Percentiles rank a stretch among this genome's conserved stretches.
Conservation (phyloP, 1,140 invertebrate genomes). For the Musca vetustissima region DNA sequence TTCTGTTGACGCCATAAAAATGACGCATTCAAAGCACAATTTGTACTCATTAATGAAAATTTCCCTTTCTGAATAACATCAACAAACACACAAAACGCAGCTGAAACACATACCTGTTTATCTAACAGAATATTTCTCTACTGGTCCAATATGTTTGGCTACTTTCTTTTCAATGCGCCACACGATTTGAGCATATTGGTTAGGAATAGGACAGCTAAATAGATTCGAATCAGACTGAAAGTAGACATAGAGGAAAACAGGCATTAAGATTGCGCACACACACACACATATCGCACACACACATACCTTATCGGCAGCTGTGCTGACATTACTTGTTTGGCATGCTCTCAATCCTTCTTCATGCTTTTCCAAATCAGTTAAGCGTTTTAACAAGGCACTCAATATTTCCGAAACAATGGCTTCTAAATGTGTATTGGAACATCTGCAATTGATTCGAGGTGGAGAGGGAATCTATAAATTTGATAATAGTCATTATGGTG, state of each 20-base stretch:
- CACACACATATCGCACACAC: no score
- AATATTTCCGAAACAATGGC: slow-evolving; percentile 51
- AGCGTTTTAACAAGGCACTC: slow-evolving; percentile 56
- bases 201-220: slow-evolving; percentile 45
- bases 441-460: slow-evolving; percentile 37
- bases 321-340: slow-evolving; percentile 34
- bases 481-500: no score
- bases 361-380: slow-evolving; percentile 56
- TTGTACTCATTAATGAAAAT: no score
- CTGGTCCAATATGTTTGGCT: slow-evolving; percentile 51
- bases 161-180: slow-evolving; percentile 51
- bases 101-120: slow-evolving; percentile 41
- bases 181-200: slow-evolving; percentile 53
- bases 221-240: slow-evolving; percentile 21
- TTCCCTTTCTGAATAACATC: no score
- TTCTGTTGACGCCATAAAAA: no score
- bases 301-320: slow-evolving; percentile 39
- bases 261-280: no score
- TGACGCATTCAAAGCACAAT: no score
- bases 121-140: slow-evolving; percentile 47
- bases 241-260: not conserved
- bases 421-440: slow-evolving; percentile 52
- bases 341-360: slow-evolving; percentile 52
- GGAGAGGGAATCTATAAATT: no score
- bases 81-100: no score